phyloP scores from a whole-genome alignment of 2,888 invertebrate genomes.

The Pycnomerus fuliginosus region DNA sequence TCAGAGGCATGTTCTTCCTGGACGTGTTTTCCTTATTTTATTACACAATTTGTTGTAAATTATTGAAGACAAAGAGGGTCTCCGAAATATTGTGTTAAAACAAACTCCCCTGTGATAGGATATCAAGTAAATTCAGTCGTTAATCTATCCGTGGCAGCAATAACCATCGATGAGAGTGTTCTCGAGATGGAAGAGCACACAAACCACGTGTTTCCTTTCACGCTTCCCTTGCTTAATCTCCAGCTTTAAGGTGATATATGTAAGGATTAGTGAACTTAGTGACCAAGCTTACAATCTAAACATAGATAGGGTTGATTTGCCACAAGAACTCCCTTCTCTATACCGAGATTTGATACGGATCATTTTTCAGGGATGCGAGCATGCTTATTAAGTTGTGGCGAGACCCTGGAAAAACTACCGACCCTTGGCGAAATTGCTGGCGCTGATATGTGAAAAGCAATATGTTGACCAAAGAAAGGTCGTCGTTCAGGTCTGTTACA shows the following conservation, averaged over 20 bases:
- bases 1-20: no score
- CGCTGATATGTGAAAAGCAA: constrained; percentile 28
- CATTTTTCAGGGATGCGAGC: constrained; percentile 8
- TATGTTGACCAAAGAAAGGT: constrained; percentile 9
- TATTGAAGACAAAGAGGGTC: no score
- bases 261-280: constrained; percentile 35
- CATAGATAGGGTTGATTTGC: constrained; percentile 34
- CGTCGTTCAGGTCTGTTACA: constrained; percentile 8
- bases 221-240: constrained; percentile 32
- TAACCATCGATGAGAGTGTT: no score
- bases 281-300: constrained; percentile 36
- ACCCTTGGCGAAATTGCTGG: constrained; percentile 25
- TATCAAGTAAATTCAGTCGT: no score
- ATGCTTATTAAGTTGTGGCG: constrained; percentile 25
- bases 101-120: no score
- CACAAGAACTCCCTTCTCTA: constrained; percentile 11
- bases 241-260: constrained; percentile 39
- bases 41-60: no score
- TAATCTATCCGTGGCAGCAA: no score
- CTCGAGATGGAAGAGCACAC: no score
- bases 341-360: constrained; percentile 2
- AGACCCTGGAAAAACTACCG: constrained; percentile 27
- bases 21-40: no score
- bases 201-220: constrained; percentile 15
- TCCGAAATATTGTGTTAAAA: no score